Base-by-base conservation (phyloP, 2,888 invertebrate species). In the Limulus polyphemus region DNA sequence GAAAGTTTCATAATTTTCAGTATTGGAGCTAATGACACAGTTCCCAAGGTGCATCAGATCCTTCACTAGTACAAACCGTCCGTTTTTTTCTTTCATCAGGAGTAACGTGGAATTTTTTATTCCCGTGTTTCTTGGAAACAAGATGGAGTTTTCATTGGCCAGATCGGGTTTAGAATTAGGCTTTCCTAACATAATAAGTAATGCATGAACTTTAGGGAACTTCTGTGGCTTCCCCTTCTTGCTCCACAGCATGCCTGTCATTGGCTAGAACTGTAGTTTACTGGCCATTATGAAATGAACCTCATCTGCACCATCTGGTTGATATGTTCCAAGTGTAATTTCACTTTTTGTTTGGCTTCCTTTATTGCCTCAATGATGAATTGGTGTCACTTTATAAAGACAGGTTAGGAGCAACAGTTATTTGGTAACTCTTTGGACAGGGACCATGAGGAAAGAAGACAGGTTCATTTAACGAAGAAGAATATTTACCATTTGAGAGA, bases 391-490 rank as follows among this genome's bases (percentile, higher is more conserved):
- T 79, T 94, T 93, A 74, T 88, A 84, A 69, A 97, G 81, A 63
- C 95, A 84, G 56, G 90, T 90, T 73, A 97, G 80, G 69, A 97
- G 81, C 71, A 97, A 81, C 55, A 95, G 95, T 80, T 95, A 95
- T 62, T 94, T 94, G 72, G 95, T 95, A 72, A 95, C 93, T 77
- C 95, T 83, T 81, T 95, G 95, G 67, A 97, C 94, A 68, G 95
- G 95, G 72, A 90, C 93, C 93, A 95, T 95, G 61, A 95, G 83
- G 78, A 95, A 97, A n/a, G 95, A 93, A 78, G 94, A 92, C 57
- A 97, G 81, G 77, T 94, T 94, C 94, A 95, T 95, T 71, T 94
- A 82, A 70, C 95, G 81, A 70, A 95, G 79, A 67, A 92, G 87
- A 17, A 89, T 84, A 76, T 95, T 95, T 77, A 95, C 95, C 88